Percentiles rank a stretch among this genome's conserved stretches.
Conservation (phyloP, 1,140 invertebrate species). For the Pogonomyrmex californicus region DNA sequence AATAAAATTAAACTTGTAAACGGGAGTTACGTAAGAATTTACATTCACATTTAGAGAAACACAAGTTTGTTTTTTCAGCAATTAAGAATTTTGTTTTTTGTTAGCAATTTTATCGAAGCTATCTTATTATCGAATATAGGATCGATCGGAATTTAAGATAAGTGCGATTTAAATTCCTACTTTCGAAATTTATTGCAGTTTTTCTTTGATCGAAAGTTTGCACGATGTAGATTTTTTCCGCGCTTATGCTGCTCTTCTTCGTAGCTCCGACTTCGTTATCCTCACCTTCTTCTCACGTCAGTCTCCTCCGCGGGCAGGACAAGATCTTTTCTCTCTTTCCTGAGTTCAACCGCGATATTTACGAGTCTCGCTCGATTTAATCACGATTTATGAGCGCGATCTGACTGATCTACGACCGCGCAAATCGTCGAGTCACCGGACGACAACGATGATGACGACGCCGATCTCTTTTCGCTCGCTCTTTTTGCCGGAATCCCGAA, state of each 20-base stretch:
- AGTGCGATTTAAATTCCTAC: background rate
- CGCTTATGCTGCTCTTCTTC: background rate
- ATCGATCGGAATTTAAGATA: background rate
- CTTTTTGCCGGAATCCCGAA: conserved; percentile 54
- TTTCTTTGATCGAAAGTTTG: background rate
- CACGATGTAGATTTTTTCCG: background rate
- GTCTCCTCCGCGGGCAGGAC: background rate
- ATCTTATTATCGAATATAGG: background rate
- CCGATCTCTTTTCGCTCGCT: conserved; percentile 14
- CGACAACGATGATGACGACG: conserved; percentile 50
- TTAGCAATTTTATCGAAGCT: background rate
- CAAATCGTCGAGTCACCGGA: conserved; percentile 64
- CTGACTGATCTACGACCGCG: conserved; percentile 61
- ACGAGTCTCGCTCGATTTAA: conserved; percentile 68
- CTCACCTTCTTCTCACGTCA: conserved; percentile 15
- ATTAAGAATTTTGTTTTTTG: too few relatives aligned
- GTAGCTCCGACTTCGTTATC: background rate
- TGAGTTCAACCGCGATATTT: conserved; percentile 58
- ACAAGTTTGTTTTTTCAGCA: background rate
- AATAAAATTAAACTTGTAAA: conserved; percentile 2
- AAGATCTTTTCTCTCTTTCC: background rate
- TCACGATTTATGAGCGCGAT: conserved; percentile 70
- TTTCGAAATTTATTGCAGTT: background rate
- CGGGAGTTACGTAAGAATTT: background rate
- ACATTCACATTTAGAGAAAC: background rate